Conservation (phyloP, 2,113 vertebrate genomes). For the Macaca mulatta region DNA sequence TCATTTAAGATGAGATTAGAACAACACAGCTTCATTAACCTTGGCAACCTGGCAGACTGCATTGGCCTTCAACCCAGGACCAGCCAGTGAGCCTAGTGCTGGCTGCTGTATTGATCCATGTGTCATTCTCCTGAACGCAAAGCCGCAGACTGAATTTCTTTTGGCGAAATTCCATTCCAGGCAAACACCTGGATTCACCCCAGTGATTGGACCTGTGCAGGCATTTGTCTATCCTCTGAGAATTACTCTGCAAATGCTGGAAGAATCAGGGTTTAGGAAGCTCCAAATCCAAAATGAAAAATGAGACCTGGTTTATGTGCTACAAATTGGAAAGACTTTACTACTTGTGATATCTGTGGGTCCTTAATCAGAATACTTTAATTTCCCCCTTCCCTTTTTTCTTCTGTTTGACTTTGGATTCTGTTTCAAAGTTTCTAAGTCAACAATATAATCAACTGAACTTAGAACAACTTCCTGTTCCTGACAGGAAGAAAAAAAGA, state of each 20-base stretch:
- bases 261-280: not conserved
- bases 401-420: not conserved
- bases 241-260: slow-evolving; percentile 27
- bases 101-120: not conserved
- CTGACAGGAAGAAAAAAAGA: not conserved
- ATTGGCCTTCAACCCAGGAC: not conserved
- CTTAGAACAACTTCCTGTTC: not conserved
- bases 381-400: not conserved
- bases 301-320: not conserved
- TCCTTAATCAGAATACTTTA: not conserved
- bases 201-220: not conserved
- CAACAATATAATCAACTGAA: not conserved
- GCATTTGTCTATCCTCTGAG: slow-evolving; percentile 33
- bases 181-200: slow-evolving; percentile 42
- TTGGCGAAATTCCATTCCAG: slow-evolving; percentile 47
- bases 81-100: not conserved
- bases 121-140: not conserved
- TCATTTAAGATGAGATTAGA: slow-evolving; percentile 73
- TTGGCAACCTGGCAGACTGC: slow-evolving; percentile 5
- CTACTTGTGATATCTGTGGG: not conserved
- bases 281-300: slow-evolving; percentile 45
- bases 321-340: not conserved
- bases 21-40: slow-evolving; percentile 66
- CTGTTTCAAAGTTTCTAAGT: not conserved
- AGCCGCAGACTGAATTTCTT: not conserved